Evolutionary conservation across 1,140 invertebrate species (phyloP), one percentile per base, ranked within the genome.

Genomic region (Pseudomyrmex gracilis): DNA sequence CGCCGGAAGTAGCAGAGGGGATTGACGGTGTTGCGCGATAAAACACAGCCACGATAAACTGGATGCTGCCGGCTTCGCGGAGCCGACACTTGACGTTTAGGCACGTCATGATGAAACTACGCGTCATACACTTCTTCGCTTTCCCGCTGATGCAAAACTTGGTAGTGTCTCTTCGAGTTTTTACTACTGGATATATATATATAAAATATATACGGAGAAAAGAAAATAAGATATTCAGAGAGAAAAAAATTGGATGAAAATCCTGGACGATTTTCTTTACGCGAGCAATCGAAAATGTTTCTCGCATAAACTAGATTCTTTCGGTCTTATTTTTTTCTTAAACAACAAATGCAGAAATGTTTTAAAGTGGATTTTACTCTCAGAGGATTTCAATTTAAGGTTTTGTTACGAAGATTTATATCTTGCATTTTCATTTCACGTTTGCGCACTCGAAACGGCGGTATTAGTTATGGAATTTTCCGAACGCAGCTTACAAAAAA

Each of bases 31-130:
- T 1, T 51, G 57, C 60, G 24, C 76, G 84, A 83, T 82, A 82
- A 74, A 74, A 57, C 66, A 47, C 71, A 90, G 84, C 58, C 83
- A 71, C 70, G 89, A 91, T 90, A 87, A 90, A 90, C 89, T 85
- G 60, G 66, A 83, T 73, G 53, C 47, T 70, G 20, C 5, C 80
- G 80, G 66, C 67, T 80, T 15, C 71, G 64, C 61, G 47, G 58
- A 53, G 49, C 53, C 34, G 34, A 71, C 57, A 74, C 84, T 83
- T 82, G 55, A 71, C 63, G 45, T 58, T 78, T 55, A 66, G 34
- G 10, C 58, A n/a, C 61, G 57, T 57, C 13, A 24, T 15, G 64
- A 9, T 43, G 13, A 22, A 12, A 73, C 8, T 45, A 34, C 34
- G 68, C 15, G 68, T 43, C 17, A 2, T 55, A 8, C 34, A 15